phyloP scores from a whole-genome alignment of 2,113 vertebrate genomes.

The Perca fluviatilis region DNA sequence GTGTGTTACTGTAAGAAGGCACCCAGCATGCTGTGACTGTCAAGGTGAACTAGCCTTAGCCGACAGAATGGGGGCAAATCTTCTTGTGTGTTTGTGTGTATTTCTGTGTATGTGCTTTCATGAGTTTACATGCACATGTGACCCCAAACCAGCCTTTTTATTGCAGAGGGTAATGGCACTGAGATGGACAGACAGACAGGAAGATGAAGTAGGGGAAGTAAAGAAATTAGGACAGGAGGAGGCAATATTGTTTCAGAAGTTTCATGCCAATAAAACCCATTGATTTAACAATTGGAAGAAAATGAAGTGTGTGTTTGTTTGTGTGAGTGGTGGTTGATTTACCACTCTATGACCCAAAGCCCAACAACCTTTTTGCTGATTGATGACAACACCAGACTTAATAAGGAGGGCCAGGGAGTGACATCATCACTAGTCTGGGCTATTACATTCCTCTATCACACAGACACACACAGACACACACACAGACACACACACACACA shows the following conservation, averaged over 20 bases:
- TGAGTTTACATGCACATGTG: conserved; percentile 5
- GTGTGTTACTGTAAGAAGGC: conserved; percentile 38
- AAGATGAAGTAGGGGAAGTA: neutral
- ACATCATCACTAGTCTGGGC: conserved; percentile 61
- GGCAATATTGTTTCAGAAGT: conserved; percentile 7
- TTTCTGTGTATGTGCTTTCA: conserved; percentile 3
- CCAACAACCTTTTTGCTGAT: conserved; percentile 71
- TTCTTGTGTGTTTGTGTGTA: conserved; percentile 38
- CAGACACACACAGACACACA: neutral
- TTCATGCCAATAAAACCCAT: conserved; percentile 31
- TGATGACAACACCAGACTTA: conserved; percentile 77
- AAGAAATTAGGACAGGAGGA: neutral
- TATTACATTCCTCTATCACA: conserved; percentile 35
- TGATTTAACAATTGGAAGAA: conserved; percentile 29
- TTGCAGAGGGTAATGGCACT: conserved; percentile 2
- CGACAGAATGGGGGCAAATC: conserved; percentile 73
- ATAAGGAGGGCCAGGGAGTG: conserved; percentile 54
- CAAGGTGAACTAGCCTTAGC: conserved; percentile 67
- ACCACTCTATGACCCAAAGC: conserved; percentile 52
- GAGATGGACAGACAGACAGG: conserved; percentile 21
- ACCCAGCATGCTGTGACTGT: conserved; percentile 67
- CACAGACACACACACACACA: conserved; percentile 5
- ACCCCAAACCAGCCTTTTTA: conserved; percentile 36
- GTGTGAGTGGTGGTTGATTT: conserved; percentile 51
- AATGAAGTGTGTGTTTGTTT: conserved; percentile 16